Conservation (phyloP, 2,888 invertebrate genomes). For the Notocelia uddmanniana region DNA sequence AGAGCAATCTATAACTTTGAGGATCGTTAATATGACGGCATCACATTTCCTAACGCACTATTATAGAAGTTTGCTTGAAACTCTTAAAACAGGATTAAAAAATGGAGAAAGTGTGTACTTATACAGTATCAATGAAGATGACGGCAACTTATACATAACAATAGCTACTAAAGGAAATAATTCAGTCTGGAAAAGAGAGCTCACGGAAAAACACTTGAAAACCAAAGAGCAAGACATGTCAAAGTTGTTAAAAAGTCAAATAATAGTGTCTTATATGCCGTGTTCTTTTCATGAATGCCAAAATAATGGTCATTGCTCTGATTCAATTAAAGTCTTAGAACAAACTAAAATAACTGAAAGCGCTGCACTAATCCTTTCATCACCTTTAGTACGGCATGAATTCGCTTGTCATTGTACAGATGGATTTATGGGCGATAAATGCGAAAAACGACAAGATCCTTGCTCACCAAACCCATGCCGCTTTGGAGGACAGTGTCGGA, state of each 20-base stretch:
- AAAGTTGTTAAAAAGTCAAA: constrained; percentile 86
- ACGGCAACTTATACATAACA: constrained; percentile 89
- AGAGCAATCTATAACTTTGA: constrained; percentile 92
- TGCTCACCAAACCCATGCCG: constrained; percentile 96
- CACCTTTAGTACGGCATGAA: constrained; percentile 92
- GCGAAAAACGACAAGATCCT: constrained; percentile 95
- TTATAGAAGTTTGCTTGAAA: constrained; percentile 90
- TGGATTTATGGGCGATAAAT: constrained; percentile 93
- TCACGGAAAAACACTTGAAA: constrained; percentile 87
- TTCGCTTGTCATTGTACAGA: constrained; percentile 93
- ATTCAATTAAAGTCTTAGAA: constrained; percentile 88
- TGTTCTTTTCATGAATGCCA: constrained; percentile 90
- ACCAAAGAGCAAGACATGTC: constrained; percentile 88
- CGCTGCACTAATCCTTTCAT: constrained; percentile 92
- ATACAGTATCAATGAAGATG: constrained; percentile 90
- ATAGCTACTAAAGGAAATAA: constrained; percentile 87
- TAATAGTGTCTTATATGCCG: constrained; percentile 91
- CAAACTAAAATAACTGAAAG: constrained; percentile 92
- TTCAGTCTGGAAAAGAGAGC: constrained; percentile 88
- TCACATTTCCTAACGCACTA: constrained; percentile 91
- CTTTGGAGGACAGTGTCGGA: constrained; percentile 93
- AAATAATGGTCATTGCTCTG: constrained; percentile 92
- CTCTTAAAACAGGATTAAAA: constrained; percentile 88
- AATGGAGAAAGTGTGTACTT: constrained; percentile 88
- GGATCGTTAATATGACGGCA: constrained; percentile 90